phyloP scores from a whole-genome alignment of 1,140 invertebrate species.

The Drosophila carrolli region DNA sequence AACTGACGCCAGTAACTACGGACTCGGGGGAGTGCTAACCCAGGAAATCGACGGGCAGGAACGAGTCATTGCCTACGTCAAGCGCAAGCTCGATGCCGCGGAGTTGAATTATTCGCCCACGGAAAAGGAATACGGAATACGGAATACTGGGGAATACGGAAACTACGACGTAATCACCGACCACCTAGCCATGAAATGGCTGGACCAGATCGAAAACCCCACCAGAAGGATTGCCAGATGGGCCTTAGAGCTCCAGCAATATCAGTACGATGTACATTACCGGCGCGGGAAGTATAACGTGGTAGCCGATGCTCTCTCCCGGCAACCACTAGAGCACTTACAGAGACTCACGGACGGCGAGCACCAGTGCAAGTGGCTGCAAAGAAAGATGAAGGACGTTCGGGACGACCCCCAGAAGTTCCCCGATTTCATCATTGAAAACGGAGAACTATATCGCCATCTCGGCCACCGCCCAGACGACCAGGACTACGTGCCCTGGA shows the following conservation, averaged over 20 bases:
- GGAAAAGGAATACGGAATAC: too few species aligned
- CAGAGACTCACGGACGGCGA: neutral
- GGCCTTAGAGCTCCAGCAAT: neutral
- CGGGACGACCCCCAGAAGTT: neutral
- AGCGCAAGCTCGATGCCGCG: too few species aligned
- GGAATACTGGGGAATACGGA: too few species aligned
- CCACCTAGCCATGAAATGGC: neutral
- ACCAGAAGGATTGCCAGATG: neutral
- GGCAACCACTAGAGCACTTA: too few species aligned
- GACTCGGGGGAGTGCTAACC: too few species aligned
- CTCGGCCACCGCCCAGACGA: neutral
- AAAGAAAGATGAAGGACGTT: neutral
- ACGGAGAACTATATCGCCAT: conserved; percentile 2
- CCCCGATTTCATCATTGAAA: conserved; percentile 6
- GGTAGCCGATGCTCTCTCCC: neutral
- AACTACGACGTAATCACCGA: neutral
- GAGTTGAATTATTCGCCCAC: too few species aligned
- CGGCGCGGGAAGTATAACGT: neutral
- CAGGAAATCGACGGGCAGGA: too few species aligned
- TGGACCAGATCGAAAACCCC: neutral
- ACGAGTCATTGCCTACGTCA: too few species aligned
- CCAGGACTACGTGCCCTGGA: neutral
- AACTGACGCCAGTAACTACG: too few species aligned
- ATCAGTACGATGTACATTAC: neutral
- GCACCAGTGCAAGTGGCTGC: neutral